phyloP scores from a whole-genome alignment of 1,140 invertebrate genomes.

The Drosophila sp. region DNA sequence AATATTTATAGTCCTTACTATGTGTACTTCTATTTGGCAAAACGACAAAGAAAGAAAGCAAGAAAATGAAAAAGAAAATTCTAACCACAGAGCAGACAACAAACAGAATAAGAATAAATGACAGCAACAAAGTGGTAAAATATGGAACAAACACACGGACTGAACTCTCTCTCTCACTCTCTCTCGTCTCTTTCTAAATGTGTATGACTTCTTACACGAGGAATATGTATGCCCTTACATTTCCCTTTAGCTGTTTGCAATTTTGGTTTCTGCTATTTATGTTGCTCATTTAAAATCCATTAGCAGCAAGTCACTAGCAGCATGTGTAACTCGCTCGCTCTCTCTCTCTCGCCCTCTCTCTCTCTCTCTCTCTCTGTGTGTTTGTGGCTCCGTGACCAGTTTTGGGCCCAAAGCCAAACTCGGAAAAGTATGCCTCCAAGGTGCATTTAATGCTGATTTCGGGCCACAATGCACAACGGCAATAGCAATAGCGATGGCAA shows the following conservation, averaged over 20 bases:
- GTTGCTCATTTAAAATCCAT: constrained; percentile 83
- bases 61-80: constrained; percentile 23
- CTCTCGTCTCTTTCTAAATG: not conserved
- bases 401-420: constrained; percentile 19
- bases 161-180: not conserved
- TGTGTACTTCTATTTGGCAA: constrained; percentile 44
- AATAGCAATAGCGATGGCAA: constrained; percentile 9
- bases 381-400: constrained; percentile 2
- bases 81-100: constrained; percentile 51
- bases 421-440: constrained; percentile 68
- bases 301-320: constrained; percentile 70
- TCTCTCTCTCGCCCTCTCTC: constrained; percentile 24
- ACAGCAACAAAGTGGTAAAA: constrained; percentile 61
- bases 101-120: constrained; percentile 70
- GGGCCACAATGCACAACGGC: constrained; percentile 25
- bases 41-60: constrained; percentile 29
- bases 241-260: constrained; percentile 25
- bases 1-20: constrained; percentile 74
- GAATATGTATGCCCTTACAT: not conserved
- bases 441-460: constrained; percentile 61
- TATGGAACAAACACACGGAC: constrained; percentile 34
- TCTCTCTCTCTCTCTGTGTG: constrained; percentile 25
- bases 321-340: constrained; percentile 32
- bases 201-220: not conserved
- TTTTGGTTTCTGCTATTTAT: constrained; percentile 74